Evolutionary conservation across 2,888 invertebrate species (phyloP).

Genomic region (Acleris cristana): DNA sequence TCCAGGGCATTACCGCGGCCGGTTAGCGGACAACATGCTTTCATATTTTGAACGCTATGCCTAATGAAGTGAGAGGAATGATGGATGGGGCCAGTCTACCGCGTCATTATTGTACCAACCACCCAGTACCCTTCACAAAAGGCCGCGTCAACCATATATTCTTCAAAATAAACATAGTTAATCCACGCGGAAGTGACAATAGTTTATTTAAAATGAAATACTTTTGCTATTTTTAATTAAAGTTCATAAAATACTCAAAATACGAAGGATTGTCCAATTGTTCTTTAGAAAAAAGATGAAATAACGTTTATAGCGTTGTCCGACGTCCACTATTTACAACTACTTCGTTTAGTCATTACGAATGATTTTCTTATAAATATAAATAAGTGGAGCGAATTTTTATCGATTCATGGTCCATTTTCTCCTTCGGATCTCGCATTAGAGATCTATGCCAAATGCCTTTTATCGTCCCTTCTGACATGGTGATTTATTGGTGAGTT

Average conservation of each 20-base stretch:
- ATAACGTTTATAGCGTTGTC: no score
- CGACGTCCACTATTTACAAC: not conserved
- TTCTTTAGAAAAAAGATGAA: no score
- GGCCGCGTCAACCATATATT: conserved; percentile 47
- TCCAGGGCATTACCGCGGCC: conserved; percentile 43
- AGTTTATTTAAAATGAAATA: conserved; percentile 17
- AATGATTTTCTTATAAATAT: not conserved
- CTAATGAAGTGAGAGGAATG: conserved; percentile 80
- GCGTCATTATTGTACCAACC: conserved; percentile 53
- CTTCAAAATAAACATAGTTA: conserved; percentile 47
- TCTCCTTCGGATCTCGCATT: conserved; percentile 53
- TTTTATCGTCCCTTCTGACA: conserved; percentile 48
- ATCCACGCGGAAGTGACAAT: conserved; percentile 41
- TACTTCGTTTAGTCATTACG: not conserved
- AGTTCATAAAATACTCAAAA: not conserved
- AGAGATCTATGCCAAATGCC: conserved; percentile 63
- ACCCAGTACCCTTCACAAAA: conserved; percentile 55
- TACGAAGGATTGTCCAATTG: no score
- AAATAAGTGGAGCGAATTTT: conserved; percentile 62
- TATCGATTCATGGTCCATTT: conserved; percentile 69
- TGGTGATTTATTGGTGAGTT: conserved; percentile 49
- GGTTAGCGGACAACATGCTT: conserved; percentile 63
- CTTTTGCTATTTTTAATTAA: not conserved
- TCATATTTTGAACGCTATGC: conserved; percentile 64
- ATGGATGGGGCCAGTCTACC: conserved; percentile 67